These are phyloP conservation scores for Magallana gigas DNA, from an alignment of 1,140 invertebrate species.

Conservation along the genomic window DNA sequence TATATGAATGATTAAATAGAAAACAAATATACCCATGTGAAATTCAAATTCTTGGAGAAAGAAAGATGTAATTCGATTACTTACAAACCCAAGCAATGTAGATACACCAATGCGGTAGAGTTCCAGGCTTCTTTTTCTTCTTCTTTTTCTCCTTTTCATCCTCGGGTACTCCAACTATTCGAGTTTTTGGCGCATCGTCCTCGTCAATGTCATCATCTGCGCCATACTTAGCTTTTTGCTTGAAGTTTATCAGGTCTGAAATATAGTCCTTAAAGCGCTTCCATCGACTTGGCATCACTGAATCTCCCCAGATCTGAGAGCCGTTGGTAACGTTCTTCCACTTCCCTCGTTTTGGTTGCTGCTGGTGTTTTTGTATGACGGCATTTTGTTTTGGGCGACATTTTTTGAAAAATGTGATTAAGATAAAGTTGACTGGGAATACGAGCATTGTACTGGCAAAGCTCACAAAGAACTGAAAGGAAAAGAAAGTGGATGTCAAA, in stretches of 20 bases:
- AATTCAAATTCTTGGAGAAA: neutral
- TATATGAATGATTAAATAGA: neutral
- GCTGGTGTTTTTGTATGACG: slow-evolving; percentile 67
- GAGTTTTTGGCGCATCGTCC: slow-evolving; percentile 50
- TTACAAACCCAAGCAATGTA: slow-evolving; percentile 77
- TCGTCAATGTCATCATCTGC: slow-evolving; percentile 60
- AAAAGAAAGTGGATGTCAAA: neutral
- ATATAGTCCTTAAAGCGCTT: slow-evolving; percentile 71
- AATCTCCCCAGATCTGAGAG: slow-evolving; percentile 54
- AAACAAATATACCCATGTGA: neutral
- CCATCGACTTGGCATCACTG: slow-evolving; percentile 45
- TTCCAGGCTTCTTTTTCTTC: slow-evolving; percentile 74
- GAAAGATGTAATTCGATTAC: slow-evolving; percentile 47
- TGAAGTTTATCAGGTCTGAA: slow-evolving; percentile 63
- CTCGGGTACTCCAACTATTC: slow-evolving; percentile 58
- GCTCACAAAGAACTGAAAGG: slow-evolving; percentile 71
- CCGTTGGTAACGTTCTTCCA: slow-evolving; percentile 69
- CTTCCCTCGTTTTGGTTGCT: slow-evolving; percentile 59
- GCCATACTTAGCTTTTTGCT: slow-evolving; percentile 67
- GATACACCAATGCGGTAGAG: slow-evolving; percentile 75
- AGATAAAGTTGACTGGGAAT: slow-evolving; percentile 74
- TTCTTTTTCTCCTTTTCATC: slow-evolving; percentile 58
- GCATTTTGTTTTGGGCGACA: slow-evolving; percentile 72
- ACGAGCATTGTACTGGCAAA: slow-evolving; percentile 76
- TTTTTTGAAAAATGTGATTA: slow-evolving; percentile 76